These are phyloP conservation scores for Porites lobata DNA, from an alignment of 92 coral and sea anemone species.

Conservation along the genomic window DNA sequence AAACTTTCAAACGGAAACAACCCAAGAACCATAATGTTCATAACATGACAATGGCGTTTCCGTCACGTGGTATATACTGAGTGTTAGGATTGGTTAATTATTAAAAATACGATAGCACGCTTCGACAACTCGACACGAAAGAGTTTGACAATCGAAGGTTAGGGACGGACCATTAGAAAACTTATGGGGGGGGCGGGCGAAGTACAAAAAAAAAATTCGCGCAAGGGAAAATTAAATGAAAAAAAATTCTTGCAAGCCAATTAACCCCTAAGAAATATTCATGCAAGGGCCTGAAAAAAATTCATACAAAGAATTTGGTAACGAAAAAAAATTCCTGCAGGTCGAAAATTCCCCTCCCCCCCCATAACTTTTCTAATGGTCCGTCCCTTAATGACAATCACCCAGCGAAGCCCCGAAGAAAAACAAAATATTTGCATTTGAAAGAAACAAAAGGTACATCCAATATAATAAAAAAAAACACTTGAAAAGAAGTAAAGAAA, in stretches of 20 bases:
- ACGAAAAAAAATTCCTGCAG: too few species aligned
- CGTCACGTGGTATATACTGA: slow-evolving; percentile 41
- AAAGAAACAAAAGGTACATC: slow-evolving; percentile 25
- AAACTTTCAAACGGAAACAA: slow-evolving; percentile 51
- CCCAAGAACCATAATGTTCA: not conserved
- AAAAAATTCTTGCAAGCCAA: too few species aligned
- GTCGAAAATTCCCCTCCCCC: too few species aligned
- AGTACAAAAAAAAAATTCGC: too few species aligned
- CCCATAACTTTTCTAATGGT: too few species aligned
- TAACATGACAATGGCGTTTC: not conserved
- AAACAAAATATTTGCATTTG: slow-evolving; percentile 42
- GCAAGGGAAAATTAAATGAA: too few species aligned
- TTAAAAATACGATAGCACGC: slow-evolving; percentile 17
- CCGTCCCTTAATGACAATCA: slow-evolving; percentile 39
- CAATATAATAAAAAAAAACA: slow-evolving; percentile 25
- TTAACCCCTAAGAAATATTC: too few species aligned
- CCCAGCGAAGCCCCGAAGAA: not conserved
- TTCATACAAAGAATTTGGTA: too few species aligned
- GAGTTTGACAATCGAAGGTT: not conserved
- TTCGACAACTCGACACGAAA: not conserved
- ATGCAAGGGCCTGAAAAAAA: too few species aligned
- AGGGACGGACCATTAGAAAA: too few species aligned
- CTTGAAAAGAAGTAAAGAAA: not conserved
- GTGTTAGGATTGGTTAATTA: slow-evolving; percentile 49
- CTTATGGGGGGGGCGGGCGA: too few species aligned